phyloP scores from a whole-genome alignment of 2,113 vertebrate genomes.

The Poecile atricapillus region DNA sequence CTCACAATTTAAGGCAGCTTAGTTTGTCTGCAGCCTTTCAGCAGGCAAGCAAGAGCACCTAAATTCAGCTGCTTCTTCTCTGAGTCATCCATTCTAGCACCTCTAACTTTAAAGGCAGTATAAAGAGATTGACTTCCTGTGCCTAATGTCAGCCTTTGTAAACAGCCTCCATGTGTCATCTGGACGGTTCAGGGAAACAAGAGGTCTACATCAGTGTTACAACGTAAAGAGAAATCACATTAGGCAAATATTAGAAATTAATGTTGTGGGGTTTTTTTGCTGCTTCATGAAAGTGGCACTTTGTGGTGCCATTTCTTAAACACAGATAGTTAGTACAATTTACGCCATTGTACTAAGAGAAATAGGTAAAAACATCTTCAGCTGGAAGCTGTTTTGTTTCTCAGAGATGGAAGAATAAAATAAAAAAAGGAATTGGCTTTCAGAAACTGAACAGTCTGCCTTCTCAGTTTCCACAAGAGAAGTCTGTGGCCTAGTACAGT shows the following conservation, averaged over 20 bases:
- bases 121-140: background rate
- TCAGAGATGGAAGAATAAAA: background rate
- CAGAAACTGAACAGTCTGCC: background rate
- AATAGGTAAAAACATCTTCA: background rate
- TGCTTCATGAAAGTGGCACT: background rate
- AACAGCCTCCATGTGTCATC: background rate
- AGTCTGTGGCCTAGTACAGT: background rate
- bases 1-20: background rate
- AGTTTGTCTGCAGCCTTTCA: background rate
- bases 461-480: background rate
- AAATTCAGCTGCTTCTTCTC: background rate
- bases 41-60: background rate
- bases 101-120: background rate
- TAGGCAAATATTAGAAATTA: background rate
- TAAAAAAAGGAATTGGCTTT: background rate
- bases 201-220: background rate
- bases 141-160: background rate
- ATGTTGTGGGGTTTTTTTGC: background rate
- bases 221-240: background rate
- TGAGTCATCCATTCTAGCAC: background rate
- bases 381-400: background rate
- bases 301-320: background rate
- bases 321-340: too few relatives aligned
- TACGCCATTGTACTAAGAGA: background rate
- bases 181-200: background rate